Conservation (phyloP, 2,113 vertebrate species). For the Nipponia nippon region DNA sequence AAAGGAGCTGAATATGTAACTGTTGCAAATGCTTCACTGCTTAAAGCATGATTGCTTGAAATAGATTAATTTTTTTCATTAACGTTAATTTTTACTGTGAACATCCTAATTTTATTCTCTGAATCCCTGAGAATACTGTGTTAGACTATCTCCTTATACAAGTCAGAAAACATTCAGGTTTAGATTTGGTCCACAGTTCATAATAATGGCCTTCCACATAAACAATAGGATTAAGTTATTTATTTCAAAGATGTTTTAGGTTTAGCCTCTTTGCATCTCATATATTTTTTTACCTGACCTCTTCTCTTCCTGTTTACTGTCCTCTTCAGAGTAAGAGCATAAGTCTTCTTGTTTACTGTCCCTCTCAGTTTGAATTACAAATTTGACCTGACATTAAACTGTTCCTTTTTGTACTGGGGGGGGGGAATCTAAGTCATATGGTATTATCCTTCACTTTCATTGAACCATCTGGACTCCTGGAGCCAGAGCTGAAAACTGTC, state of each 20-base stretch:
- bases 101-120: not conserved
- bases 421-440: not conserved
- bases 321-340: not conserved
- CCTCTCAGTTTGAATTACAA: slow-evolving; percentile 22
- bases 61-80: not conserved
- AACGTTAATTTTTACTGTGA: not conserved
- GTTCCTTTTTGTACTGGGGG: slow-evolving; percentile 27
- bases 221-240: slow-evolving; percentile 7
- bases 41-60: not conserved
- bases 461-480: slow-evolving; percentile 53
- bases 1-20: not conserved
- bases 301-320: not conserved
- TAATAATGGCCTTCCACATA: not conserved
- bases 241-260: not conserved
- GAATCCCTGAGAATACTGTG: not conserved
- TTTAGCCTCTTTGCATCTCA: not conserved
- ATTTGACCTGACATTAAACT: slow-evolving; percentile 34
- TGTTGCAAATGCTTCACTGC: not conserved
- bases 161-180: not conserved
- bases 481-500: slow-evolving; percentile 47
- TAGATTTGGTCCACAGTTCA: not conserved
- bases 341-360: slow-evolving; percentile 29
- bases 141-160: not conserved
- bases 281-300: slow-evolving; percentile 3
- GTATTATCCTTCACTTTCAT: slow-evolving; percentile 19